A percentile compares a stretch with the other conserved stretches of the same genome.
Evolutionary conservation across 1,140 invertebrate genomes (phyloP).

Genomic region (Proales similis): DNA sequence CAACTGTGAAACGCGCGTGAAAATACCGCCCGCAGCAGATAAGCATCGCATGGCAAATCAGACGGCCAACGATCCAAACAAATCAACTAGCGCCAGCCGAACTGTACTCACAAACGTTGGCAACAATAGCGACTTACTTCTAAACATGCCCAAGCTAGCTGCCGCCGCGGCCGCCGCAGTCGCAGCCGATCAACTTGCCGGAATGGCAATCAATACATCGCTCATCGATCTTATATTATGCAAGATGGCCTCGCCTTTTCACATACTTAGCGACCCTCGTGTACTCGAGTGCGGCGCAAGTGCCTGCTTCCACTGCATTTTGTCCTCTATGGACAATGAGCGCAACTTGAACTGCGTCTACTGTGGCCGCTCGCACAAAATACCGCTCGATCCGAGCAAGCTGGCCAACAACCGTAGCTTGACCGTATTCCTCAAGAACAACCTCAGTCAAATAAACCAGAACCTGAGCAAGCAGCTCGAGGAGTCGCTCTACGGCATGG

Average conservation of each 20-base stretch:
- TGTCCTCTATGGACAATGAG: constrained; percentile 23
- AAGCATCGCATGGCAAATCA: too few relatives aligned
- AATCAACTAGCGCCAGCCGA: too few relatives aligned
- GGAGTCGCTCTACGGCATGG: constrained; percentile 23
- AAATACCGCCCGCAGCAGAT: too few relatives aligned
- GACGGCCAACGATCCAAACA: too few relatives aligned
- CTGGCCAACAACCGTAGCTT: constrained; percentile 27
- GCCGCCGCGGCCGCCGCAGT: too few relatives aligned
- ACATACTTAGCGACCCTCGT: constrained; percentile 19
- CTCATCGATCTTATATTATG: constrained; percentile 34
- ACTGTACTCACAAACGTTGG: too few relatives aligned
- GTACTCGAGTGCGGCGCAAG: constrained; percentile 26
- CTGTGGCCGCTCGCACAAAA: constrained; percentile 18
- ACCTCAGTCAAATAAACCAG: constrained; percentile 27
- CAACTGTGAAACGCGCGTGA: too few relatives aligned
- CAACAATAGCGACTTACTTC: too few relatives aligned
- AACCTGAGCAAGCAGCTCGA: constrained; percentile 36
- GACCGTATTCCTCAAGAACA: constrained; percentile 25
- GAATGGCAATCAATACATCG: too few relatives aligned
- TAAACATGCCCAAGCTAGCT: too few relatives aligned
- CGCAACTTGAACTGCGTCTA: constrained; percentile 28
- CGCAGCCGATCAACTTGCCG: too few relatives aligned
- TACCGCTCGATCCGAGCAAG: constrained; percentile 13
- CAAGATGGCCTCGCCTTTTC: constrained; percentile 25
- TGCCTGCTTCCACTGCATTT: constrained; percentile 21